Evolutionary conservation across 2,113 vertebrate genomes (phyloP).

Genomic region (Dipodomys spectabilis): DNA sequence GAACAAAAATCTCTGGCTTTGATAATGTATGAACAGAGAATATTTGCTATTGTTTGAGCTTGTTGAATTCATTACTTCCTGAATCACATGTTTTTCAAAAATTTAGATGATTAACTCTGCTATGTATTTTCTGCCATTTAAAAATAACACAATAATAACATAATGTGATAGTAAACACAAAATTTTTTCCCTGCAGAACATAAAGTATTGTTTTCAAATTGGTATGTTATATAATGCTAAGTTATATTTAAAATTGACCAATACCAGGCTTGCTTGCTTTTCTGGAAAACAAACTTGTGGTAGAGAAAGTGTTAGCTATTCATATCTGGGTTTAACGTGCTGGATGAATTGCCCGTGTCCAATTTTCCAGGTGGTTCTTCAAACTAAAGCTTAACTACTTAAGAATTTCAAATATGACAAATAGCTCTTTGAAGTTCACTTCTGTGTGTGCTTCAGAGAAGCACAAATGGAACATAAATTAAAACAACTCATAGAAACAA

Average conservation of each 20-base stretch:
- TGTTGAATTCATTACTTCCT: not conserved
- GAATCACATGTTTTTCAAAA: not conserved
- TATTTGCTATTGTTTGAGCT: not conserved
- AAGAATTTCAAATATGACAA: slow-evolving; percentile 81
- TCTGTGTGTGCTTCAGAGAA: slow-evolving; percentile 82
- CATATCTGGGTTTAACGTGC: not conserved
- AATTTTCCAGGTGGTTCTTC: slow-evolving; percentile 76
- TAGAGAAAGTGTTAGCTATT: slow-evolving; percentile 27
- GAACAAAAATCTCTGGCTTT: not conserved
- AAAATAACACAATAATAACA: not conserved
- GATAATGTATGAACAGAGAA: not conserved
- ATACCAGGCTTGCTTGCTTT: not conserved
- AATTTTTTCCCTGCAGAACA: not conserved
- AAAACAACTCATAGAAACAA: slow-evolving; percentile 81
- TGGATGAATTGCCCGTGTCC: not conserved
- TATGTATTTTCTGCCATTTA: not conserved
- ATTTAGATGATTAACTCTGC: not conserved
- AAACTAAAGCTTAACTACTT: slow-evolving; percentile 80
- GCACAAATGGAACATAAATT: slow-evolving; percentile 84
- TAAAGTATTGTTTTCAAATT: not conserved
- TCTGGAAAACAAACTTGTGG: slow-evolving; percentile 20
- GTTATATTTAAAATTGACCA: too few species aligned
- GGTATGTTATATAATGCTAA: not conserved
- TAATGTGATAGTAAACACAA: not conserved
- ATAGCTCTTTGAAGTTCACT: slow-evolving; percentile 84